Evolutionary conservation across 2,888 invertebrate species (phyloP).

Genomic region (Malacosoma neustria): DNA sequence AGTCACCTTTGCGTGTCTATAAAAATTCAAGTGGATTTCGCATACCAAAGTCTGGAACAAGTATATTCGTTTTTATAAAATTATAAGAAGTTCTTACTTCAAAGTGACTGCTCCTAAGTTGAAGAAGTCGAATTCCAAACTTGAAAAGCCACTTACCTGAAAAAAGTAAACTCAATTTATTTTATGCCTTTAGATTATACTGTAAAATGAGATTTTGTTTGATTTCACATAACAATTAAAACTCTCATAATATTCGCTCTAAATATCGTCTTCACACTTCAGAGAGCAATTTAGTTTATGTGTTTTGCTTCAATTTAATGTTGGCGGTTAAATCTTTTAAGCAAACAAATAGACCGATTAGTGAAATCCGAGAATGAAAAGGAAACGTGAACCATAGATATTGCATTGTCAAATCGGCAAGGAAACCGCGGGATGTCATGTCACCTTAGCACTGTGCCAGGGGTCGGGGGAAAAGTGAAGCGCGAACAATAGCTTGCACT

Average conservation of each 20-base stretch:
- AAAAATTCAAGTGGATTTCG: no score
- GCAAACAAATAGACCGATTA: slow-evolving; percentile 5
- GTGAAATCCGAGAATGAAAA: slow-evolving; percentile 10
- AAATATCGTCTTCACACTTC: not conserved
- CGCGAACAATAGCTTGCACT: slow-evolving; percentile 47
- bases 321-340: not conserved
- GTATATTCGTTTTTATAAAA: no score
- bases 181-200: no score
- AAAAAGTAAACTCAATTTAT: slow-evolving; percentile 1
- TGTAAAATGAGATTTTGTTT: no score
- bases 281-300: not conserved
- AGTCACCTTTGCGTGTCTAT: no score
- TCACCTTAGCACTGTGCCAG: slow-evolving; percentile 31
- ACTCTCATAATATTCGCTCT: no score
- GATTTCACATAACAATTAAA: no score
- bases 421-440: slow-evolving; percentile 30
- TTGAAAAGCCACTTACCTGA: slow-evolving; percentile 4
- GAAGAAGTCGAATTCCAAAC: not conserved
- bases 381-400: slow-evolving; percentile 23
- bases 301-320: not conserved
- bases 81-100: no score
- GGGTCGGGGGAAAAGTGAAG: slow-evolving; percentile 41
- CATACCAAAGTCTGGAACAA: no score
- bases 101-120: no score
- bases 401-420: slow-evolving; percentile 30